Evolutionary conservation across 1,140 invertebrate species (phyloP).

Genomic region (Pentalonia nigronervosa): DNA sequence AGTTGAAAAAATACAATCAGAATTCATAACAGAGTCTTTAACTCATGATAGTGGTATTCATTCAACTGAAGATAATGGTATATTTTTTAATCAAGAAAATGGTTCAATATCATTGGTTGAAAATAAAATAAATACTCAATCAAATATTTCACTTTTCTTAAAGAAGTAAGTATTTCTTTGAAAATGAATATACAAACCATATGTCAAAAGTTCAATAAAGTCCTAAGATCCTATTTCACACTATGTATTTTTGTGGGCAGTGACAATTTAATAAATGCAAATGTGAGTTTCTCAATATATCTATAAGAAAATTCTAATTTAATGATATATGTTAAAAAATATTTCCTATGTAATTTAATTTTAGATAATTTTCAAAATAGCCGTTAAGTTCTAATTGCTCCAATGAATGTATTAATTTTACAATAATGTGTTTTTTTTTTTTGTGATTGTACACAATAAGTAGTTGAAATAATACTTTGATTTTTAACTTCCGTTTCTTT

Average conservation of each 20-base stretch:
- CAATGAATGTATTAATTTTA: no score
- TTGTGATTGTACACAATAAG: no score
- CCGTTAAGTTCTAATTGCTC: no score
- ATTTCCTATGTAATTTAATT: neutral
- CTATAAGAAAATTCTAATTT: neutral
- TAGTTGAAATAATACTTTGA: no score
- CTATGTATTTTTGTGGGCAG: neutral
- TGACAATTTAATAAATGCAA: neutral
- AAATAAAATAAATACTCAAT: constrained; percentile 27
- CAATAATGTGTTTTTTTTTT: no score
- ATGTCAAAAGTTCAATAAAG: no score
- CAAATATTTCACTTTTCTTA: neutral
- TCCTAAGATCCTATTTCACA: neutral
- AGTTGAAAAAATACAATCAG: neutral
- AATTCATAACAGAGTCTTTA: neutral
- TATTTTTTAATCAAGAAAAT: constrained; percentile 6
- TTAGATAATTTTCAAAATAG: neutral
- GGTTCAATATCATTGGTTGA: neutral
- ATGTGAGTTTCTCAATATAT: neutral
- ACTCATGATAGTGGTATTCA: constrained; percentile 41
- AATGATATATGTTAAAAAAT: neutral
- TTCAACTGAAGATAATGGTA: constrained; percentile 34
- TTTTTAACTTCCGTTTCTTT: no score
- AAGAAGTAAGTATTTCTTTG: constrained; percentile 31
- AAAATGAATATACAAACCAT: neutral